Percentiles rank a stretch among this genome's conserved stretches.
phyloP scores from a whole-genome alignment of 2,113 vertebrate species.

The Clupea harengus region DNA sequence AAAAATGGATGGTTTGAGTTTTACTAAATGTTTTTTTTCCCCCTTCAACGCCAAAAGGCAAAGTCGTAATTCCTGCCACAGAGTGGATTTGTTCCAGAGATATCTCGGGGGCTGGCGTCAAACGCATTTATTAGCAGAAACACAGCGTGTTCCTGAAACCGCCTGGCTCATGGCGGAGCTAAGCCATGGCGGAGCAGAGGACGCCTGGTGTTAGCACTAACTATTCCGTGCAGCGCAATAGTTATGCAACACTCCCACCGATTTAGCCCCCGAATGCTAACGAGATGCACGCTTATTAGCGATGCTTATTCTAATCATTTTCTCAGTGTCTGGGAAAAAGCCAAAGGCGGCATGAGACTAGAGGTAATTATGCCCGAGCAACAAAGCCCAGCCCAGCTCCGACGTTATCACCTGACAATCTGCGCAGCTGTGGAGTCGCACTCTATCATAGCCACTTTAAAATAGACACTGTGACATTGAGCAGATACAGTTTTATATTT shows the following conservation, averaged over 20 bases:
- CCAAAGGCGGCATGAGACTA: not conserved
- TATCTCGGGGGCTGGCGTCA: constrained; percentile 20
- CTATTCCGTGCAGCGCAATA: not conserved
- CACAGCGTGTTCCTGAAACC: not conserved
- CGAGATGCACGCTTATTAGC: not conserved
- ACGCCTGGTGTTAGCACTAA: not conserved
- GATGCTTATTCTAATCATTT: not conserved
- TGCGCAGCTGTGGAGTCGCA: not conserved
- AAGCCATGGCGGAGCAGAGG: not conserved
- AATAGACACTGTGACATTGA: not conserved
- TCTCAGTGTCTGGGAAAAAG: constrained; percentile 7
- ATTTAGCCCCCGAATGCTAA: not conserved
- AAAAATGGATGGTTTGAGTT: constrained; percentile 7
- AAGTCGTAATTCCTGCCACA: constrained; percentile 16
- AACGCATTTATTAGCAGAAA: constrained; percentile 34
- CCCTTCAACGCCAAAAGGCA: constrained; percentile 10
- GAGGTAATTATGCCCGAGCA: not conserved
- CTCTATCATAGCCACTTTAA: not conserved
- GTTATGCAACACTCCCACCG: not conserved
- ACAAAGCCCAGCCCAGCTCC: not conserved
- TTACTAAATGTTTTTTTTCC: not conserved
- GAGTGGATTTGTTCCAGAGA: constrained; percentile 26
- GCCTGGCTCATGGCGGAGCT: not conserved
- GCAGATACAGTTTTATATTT: not conserved
- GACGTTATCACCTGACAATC: constrained; percentile 17